A percentile compares a stretch with the other conserved stretches of the same genome.
These are phyloP conservation scores for Drosophila ercepeae DNA, from an alignment of 1,140 invertebrate genomes.

Conservation along the genomic window DNA sequence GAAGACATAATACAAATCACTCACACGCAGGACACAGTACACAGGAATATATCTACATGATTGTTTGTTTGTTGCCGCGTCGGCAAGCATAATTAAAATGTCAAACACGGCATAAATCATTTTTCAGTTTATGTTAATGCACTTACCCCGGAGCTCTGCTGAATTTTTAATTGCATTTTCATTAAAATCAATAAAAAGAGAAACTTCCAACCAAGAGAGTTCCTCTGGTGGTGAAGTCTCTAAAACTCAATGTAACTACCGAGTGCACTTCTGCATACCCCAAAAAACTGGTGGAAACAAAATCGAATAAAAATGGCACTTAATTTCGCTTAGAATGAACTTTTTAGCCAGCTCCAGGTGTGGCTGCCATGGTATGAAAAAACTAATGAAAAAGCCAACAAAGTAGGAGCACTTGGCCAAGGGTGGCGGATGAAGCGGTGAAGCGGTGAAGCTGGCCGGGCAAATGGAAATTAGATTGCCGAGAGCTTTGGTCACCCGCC, in stretches of 20 bases:
- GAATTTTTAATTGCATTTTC: slow-evolving; percentile 79
- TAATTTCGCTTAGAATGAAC: slow-evolving; percentile 67
- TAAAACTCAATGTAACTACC: slow-evolving; percentile 32
- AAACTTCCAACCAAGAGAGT: slow-evolving; percentile 12
- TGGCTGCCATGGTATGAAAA: slow-evolving; percentile 48
- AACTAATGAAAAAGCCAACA: slow-evolving; percentile 72
- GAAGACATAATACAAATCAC: slow-evolving; percentile 47
- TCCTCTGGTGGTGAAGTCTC: neutral
- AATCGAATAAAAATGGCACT: slow-evolving; percentile 65
- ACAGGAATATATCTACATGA: slow-evolving; percentile 25
- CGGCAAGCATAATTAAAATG: slow-evolving; percentile 59
- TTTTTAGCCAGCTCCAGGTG: slow-evolving; percentile 63
- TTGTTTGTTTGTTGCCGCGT: slow-evolving; percentile 39
- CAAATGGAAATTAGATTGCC: slow-evolving; percentile 79
- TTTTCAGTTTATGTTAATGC: slow-evolving; percentile 67
- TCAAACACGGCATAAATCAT: slow-evolving; percentile 74
- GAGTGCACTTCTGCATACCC: slow-evolving; percentile 32
- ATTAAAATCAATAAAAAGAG: slow-evolving; percentile 71
- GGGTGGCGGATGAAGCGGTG: neutral
- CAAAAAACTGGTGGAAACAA: slow-evolving; percentile 36
- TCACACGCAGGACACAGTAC: slow-evolving; percentile 8
- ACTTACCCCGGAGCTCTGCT: slow-evolving; percentile 46
- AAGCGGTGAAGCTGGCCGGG: too few species aligned
- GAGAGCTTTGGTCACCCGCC: slow-evolving; percentile 35
- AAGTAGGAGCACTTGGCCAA: slow-evolving; percentile 7